Evolutionary conservation across 2,888 invertebrate species (phyloP), one percentile per base, ranked within the genome.

Genomic region (Caradrina kadenii): DNA sequence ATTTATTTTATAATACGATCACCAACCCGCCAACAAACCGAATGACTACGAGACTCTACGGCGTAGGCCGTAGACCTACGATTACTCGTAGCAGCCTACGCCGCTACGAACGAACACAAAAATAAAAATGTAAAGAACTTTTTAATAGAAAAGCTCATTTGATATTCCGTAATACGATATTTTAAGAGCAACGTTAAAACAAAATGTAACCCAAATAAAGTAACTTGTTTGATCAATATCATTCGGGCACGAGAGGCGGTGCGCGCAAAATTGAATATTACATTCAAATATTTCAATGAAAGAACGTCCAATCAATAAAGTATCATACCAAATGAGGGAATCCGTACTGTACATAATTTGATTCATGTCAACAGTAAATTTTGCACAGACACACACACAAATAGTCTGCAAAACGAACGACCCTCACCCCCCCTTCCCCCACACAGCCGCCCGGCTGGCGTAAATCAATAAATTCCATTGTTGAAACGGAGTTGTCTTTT

Each of bases 341-440:
- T 71, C 60, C 75, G 59, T 63, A 39, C 70, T 59, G 67, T 64
- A 77, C 61, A 66, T 73, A 81, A 83, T 80, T 75, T 79, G 76
- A 82, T 83, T 81, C 71, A 59, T 75, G 80, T 73, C 79, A 73
- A 75, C 79, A 69, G 71, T 74, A 80, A 80, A 82, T 83, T 80
- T 72, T 63, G 79, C 72, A 75, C 73, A 78, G 76, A 50, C 63
- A 70, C 75, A 69, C 61, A 54, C 66, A 52, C 64, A 77, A 76
- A 82, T 76, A 76, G 73, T 75, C 76, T 72, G 54, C 60, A 15
- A 78, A 73, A 61, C 52, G 21, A 26, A 45, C 42, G 62, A 26
- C 60, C 67, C 68, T 58, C 72, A 62, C 8, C 35, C 35, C 35
- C 35, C 35, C 8, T 8, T 7, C 35, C 26, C 26, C 26, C 56